Evolutionary conservation across 2,797 vertebrate genomes (phyloP).

Genomic region (Labeo calbasu): DNA sequence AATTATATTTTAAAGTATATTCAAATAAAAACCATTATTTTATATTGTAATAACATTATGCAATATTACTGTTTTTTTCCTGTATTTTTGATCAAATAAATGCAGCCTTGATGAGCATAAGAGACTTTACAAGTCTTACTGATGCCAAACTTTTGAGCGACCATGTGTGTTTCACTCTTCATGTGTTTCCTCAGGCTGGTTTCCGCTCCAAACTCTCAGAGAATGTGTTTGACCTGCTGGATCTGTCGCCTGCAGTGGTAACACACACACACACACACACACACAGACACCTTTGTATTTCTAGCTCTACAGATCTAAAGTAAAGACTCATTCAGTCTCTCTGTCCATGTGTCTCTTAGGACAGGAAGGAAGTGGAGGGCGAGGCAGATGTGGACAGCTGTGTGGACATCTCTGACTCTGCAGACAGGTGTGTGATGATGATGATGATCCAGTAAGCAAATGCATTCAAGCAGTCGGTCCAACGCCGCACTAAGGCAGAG

Average conservation of each 20-base stretch:
- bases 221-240: conserved; percentile 66
- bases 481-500: too few species aligned
- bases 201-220: conserved; percentile 67
- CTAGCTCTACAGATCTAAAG: conserved; percentile 24
- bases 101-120: too few species aligned
- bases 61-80: too few species aligned
- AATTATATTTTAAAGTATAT: too few species aligned
- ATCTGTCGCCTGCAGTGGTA: conserved; percentile 65
- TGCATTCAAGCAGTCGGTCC: not conserved
- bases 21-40: too few species aligned
- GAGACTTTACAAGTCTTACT: too few species aligned
- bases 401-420: conserved; percentile 37
- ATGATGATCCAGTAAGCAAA: not conserved
- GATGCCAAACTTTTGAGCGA: too few species aligned
- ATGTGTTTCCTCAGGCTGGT: conserved; percentile 56
- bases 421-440: conserved; percentile 61
- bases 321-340: conserved; percentile 25
- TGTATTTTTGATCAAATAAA: too few species aligned
- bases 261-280: not conserved
- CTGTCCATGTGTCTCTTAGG: conserved; percentile 55
- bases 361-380: conserved; percentile 55
- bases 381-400: conserved; percentile 48
- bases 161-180: not conserved
- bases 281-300: not conserved
- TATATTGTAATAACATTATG: too few species aligned